These are phyloP conservation scores for Gymnothorax javanicus DNA, from an alignment of 2,797 vertebrate genomes.

Conservation along the genomic window DNA sequence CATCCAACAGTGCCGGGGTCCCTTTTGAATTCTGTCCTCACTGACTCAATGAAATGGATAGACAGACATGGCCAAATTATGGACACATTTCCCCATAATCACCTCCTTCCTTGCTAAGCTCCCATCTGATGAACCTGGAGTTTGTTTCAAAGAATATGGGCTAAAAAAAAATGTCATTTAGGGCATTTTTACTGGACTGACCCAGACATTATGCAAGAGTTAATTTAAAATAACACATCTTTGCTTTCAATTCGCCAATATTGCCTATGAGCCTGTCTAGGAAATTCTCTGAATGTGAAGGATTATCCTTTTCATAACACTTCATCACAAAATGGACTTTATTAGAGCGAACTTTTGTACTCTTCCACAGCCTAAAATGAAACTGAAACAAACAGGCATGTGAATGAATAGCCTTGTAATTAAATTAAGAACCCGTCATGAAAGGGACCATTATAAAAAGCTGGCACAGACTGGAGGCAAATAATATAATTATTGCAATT, in stretches of 20 bases:
- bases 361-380: slow-evolving; percentile 41
- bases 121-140: no score
- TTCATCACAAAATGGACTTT: slow-evolving; percentile 22
- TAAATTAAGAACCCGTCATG: slow-evolving; percentile 27
- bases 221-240: background rate
- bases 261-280: background rate
- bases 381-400: slow-evolving; percentile 47
- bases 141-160: no score
- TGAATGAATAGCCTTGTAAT: slow-evolving; percentile 40
- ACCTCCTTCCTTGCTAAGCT: no score
- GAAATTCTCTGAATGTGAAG: background rate
- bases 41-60: no score
- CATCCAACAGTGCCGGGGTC: no score
- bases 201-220: no score
- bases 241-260: background rate
- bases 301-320: slow-evolving; percentile 30
- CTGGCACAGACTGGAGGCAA: slow-evolving; percentile 7
- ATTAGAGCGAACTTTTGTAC: slow-evolving; percentile 44
- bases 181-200: no score
- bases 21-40: no score
- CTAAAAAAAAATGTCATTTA: no score
- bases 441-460: slow-evolving; percentile 26
- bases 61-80: no score
- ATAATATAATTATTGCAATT: slow-evolving; percentile 26
- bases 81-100: no score